Percentiles rank a stretch among this genome's conserved stretches.
Evolutionary conservation across 2,113 vertebrate species (phyloP).

Genomic region (Varanus salvator): DNA sequence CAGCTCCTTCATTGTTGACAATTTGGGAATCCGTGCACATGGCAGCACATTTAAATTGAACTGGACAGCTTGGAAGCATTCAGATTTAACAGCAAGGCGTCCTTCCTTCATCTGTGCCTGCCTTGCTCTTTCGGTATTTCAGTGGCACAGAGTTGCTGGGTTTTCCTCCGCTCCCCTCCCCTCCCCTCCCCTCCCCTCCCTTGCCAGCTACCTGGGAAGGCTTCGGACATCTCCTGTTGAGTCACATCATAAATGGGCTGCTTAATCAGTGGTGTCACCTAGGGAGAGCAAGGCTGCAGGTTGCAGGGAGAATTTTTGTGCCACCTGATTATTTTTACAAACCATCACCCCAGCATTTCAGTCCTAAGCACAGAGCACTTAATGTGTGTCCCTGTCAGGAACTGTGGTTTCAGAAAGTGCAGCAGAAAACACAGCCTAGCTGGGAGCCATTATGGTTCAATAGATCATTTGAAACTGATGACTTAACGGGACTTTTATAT

Average conservation of each 20-base stretch:
- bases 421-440: constrained; percentile 4
- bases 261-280: constrained; percentile 17
- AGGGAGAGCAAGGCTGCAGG: background rate
- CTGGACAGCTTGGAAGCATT: constrained; percentile 14
- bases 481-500: background rate
- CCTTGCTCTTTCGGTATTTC: constrained; percentile 24
- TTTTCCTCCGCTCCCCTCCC: constrained; percentile 13
- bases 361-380: accelerated
- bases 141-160: constrained; percentile 46
- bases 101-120: constrained; percentile 1
- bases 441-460: background rate
- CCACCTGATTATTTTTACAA: background rate
- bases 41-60: constrained; percentile 52
- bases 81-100: constrained; percentile 23
- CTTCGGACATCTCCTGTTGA: background rate
- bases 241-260: background rate
- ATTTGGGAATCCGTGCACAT: constrained; percentile 27
- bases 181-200: background rate
- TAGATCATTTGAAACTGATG: background rate
- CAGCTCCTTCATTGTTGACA: constrained; percentile 48
- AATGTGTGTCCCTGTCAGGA: background rate
- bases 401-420: constrained; percentile 1
- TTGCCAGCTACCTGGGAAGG: background rate
- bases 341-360: constrained; percentile 6
- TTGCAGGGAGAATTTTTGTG: background rate